Evolutionary conservation across 1,140 invertebrate species (phyloP).

Genomic region (Geopemphigus sp.): DNA sequence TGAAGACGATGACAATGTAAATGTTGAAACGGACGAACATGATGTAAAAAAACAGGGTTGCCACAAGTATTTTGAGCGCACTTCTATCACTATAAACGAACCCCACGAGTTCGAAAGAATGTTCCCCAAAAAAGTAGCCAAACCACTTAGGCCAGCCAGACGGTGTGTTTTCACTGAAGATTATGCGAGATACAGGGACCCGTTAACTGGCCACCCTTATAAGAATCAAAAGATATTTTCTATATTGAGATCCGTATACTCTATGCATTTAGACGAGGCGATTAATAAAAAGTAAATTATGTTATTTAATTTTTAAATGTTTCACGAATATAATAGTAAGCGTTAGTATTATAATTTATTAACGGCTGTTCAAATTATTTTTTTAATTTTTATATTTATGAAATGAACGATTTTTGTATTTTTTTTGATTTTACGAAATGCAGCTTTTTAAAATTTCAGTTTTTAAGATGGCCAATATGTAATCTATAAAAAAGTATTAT

Average conservation of each 20-base stretch:
- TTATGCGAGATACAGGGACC: conserved; percentile 36
- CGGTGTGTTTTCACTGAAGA: conserved; percentile 37
- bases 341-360: no score
- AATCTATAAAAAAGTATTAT: no score
- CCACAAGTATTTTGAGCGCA: neutral
- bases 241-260: conserved; percentile 37
- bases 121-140: conserved; percentile 23
- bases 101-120: conserved; percentile 15
- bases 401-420: no score
- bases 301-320: neutral
- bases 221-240: conserved; percentile 45
- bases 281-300: conserved; percentile 4
- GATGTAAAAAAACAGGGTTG: neutral
- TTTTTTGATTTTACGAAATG: no score
- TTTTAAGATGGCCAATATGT: no score
- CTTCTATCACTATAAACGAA: conserved; percentile 32
- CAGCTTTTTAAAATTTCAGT: no score
- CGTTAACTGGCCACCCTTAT: conserved; percentile 34
- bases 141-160: neutral
- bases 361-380: no score
- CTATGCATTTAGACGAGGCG: conserved; percentile 38
- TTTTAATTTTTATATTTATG: no score
- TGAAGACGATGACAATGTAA: neutral
- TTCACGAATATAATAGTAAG: no score
- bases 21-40: conserved; percentile 11